These are phyloP conservation scores for Tigriopus japonicus DNA, from an alignment of 1,140 invertebrate species.

Conservation along the genomic window DNA sequence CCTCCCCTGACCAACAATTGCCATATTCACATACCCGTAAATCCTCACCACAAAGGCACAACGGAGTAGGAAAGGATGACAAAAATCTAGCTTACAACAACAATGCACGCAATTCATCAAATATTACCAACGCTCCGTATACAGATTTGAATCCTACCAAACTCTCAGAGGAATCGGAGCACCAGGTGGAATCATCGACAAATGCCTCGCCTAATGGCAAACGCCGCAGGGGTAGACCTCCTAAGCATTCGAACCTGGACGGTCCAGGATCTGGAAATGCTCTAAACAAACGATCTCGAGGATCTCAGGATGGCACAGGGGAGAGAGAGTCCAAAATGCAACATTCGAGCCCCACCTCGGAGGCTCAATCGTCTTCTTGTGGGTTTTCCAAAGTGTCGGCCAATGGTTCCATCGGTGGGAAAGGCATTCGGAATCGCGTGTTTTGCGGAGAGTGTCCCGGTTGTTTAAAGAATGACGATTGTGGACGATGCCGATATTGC, in stretches of 20 bases:
- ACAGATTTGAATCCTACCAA: neutral
- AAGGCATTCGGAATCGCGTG: constrained; percentile 17
- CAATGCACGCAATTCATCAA: neutral
- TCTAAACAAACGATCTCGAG: too few species aligned
- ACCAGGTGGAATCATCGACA: neutral
- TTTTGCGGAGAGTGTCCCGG: constrained; percentile 20
- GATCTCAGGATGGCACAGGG: too few species aligned
- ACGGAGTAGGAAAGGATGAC: neutral
- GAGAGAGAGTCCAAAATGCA: too few species aligned
- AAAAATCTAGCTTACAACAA: neutral
- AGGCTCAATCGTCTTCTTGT: too few species aligned
- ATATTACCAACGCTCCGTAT: neutral
- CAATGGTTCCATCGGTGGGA: neutral
- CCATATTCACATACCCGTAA: neutral
- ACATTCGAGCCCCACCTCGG: too few species aligned
- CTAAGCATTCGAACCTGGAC: neutral
- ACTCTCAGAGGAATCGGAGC: neutral
- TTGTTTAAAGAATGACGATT: constrained; percentile 19
- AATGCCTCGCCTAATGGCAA: neutral
- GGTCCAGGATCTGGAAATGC: too few species aligned
- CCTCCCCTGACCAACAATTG: neutral
- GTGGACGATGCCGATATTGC: constrained; percentile 19
- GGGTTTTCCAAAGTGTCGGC: neutral
- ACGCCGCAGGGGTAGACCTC: neutral
- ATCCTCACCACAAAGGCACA: neutral